Percentiles rank a stretch among this genome's conserved stretches.
These are phyloP conservation scores for Miltochrista miniata DNA, from an alignment of 2,888 invertebrate genomes.

Conservation along the genomic window DNA sequence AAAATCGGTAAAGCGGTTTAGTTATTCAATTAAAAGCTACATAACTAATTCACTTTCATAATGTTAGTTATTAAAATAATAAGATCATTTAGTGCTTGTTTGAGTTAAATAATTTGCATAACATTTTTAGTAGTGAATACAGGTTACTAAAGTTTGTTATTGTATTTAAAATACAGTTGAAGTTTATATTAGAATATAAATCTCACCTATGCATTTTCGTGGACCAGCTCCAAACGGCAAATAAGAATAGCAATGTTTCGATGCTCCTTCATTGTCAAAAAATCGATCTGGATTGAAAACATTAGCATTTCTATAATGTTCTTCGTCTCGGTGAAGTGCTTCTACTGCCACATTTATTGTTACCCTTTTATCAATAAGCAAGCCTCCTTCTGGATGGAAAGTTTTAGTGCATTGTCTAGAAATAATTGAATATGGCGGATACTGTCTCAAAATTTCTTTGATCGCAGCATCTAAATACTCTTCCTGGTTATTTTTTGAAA, in stretches of 20 bases:
- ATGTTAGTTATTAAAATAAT: no score
- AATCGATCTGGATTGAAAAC: conserved; percentile 70
- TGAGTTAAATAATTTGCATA: no score
- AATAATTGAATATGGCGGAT: conserved; percentile 69
- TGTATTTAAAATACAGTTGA: background rate
- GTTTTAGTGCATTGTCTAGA: conserved; percentile 67
- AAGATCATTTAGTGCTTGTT: no score
- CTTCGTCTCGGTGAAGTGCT: conserved; percentile 64
- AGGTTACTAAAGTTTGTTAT: no score
- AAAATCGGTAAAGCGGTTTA: no score
- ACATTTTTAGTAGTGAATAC: no score
- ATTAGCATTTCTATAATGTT: conserved; percentile 57
- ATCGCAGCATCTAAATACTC: conserved; percentile 63
- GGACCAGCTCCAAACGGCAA: conserved; percentile 76
- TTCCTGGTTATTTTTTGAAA: conserved; percentile 45
- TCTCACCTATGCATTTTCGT: conserved; percentile 74
- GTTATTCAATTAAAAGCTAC: no score
- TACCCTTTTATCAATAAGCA: conserved; percentile 65
- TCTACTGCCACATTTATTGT: conserved; percentile 68
- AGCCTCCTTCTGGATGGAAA: conserved; percentile 60
- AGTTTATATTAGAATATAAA: no score
- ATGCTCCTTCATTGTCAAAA: conserved; percentile 45
- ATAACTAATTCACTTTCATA: no score
- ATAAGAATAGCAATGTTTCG: conserved; percentile 54
- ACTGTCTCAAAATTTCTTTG: conserved; percentile 69